Evolutionary conservation across 2,888 invertebrate species (phyloP).

Genomic region (Unio pictorum): DNA sequence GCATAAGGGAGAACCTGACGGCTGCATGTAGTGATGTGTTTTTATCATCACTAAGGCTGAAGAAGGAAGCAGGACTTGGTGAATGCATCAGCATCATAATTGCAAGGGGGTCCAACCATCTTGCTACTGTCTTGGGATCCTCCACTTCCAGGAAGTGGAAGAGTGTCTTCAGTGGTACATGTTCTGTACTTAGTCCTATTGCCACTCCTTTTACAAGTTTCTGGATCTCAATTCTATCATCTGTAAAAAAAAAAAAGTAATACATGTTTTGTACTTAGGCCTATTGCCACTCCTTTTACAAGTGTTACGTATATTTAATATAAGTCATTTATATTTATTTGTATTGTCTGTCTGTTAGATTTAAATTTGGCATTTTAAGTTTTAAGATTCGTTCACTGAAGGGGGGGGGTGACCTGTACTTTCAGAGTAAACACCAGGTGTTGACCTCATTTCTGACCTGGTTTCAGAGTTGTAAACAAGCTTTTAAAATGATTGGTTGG

Average conservation of each 20-base stretch:
- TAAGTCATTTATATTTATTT: no score
- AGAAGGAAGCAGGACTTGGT: slow-evolving; percentile 19
- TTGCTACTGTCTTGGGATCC: neutral
- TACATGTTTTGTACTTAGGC: slow-evolving; percentile 8
- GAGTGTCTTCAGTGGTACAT: slow-evolving; percentile 21
- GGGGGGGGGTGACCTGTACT: no score
- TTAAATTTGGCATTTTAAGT: no score
- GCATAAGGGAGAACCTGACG: slow-evolving; percentile 37
- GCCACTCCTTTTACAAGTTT: slow-evolving; percentile 19
- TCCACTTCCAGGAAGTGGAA: slow-evolving; percentile 17
- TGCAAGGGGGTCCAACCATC: slow-evolving; percentile 37
- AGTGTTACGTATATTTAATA: no score
- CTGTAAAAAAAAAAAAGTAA: no score
- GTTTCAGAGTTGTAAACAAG: no score
- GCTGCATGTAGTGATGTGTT: slow-evolving; percentile 47
- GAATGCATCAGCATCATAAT: slow-evolving; percentile 28
- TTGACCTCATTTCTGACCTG: no score
- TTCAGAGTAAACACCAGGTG: no score
- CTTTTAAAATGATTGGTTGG: no score
- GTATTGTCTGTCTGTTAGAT: no score
- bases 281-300: slow-evolving; percentile 20
- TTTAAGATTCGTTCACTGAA: no score
- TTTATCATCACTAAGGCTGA: slow-evolving; percentile 12
- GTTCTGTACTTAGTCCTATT: slow-evolving; percentile 4
- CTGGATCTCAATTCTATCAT: no score